phyloP scores from a whole-genome alignment of 1,140 invertebrate species.

The Eumeta japonica region DNA sequence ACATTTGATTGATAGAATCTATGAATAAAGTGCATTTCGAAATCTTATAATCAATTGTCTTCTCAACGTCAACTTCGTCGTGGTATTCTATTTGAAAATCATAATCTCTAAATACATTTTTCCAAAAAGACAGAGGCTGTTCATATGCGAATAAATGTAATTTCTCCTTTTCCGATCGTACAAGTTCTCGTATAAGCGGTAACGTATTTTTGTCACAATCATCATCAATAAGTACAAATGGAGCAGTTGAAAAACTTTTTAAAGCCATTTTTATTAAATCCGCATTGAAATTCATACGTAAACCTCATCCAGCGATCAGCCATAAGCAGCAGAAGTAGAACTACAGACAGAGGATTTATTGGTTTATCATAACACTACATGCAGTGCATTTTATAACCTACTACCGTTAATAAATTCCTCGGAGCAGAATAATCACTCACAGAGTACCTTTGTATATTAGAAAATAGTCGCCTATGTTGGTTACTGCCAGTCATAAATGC shows the following conservation, averaged over 20 bases:
- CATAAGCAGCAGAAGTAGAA: too few species aligned
- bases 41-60: slow-evolving; percentile 12
- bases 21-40: slow-evolving; percentile 30
- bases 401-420: too few species aligned
- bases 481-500: too few species aligned
- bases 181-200: slow-evolving; percentile 28
- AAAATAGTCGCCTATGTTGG: too few species aligned
- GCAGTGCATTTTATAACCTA: too few species aligned
- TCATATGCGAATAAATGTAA: slow-evolving; percentile 39
- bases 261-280: slow-evolving; percentile 29
- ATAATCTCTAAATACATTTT: slow-evolving; percentile 27
- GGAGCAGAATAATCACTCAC: too few species aligned
- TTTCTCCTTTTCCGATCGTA: slow-evolving; percentile 18
- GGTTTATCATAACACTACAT: too few species aligned
- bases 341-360: too few species aligned
- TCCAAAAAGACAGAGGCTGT: slow-evolving; percentile 36
- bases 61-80: slow-evolving; percentile 18
- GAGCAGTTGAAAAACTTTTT: slow-evolving; percentile 30
- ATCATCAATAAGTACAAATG: slow-evolving; percentile 38
- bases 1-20: slow-evolving; percentile 51
- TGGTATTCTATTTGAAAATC: slow-evolving; percentile 17
- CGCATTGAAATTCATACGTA: too few species aligned
- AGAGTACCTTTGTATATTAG: too few species aligned
- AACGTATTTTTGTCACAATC: slow-evolving; percentile 31
- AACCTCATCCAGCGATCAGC: too few species aligned